A percentile compares a stretch with the other conserved stretches of the same genome.
Conservation (phyloP, 2,888 invertebrate species). For the Netelia virgata region DNA sequence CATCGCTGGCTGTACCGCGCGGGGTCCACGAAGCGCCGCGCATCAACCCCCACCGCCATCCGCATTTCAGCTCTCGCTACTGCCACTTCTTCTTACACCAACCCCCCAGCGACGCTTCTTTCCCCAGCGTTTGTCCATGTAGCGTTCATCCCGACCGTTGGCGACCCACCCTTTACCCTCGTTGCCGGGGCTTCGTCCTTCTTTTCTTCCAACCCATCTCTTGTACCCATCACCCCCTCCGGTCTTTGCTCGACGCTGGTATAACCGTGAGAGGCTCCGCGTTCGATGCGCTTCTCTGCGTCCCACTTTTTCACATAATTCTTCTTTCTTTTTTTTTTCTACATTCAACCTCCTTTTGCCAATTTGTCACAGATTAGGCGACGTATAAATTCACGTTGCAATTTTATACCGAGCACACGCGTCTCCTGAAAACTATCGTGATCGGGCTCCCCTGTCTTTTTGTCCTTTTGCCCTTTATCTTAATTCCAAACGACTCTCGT, state of each 20-base stretch:
- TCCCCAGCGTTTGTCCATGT: conserved; percentile 65
- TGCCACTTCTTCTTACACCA: conserved; percentile 64
- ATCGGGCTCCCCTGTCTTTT: conserved; percentile 29
- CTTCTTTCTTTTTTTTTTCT: conserved; percentile 39
- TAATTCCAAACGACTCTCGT: conserved; percentile 28
- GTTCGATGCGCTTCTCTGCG: conserved; percentile 57
- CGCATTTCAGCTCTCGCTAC: conserved; percentile 59
- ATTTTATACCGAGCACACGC: conserved; percentile 68
- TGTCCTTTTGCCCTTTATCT: conserved; percentile 17
- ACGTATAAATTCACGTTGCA: conserved; percentile 79
- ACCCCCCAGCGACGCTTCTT: conserved; percentile 67
- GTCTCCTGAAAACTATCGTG: conserved; percentile 30
- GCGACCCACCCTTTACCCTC: conserved; percentile 58
- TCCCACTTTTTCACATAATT: conserved; percentile 5
- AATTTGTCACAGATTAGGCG: conserved; percentile 83
- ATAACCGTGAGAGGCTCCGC: conserved; percentile 57
- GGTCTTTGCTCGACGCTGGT: conserved; percentile 47
- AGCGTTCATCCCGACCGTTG: conserved; percentile 55
- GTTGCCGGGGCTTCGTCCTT: conserved; percentile 49
- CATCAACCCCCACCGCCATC: conserved; percentile 53
- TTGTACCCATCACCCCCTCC: conserved; percentile 59
- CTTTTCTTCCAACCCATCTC: conserved; percentile 67
- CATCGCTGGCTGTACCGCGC: conserved; percentile 70
- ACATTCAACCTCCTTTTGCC: conserved; percentile 53
- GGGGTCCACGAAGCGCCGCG: conserved; percentile 66